These are phyloP conservation scores for Telmatochromis sp. DNA, from an alignment of 2,113 vertebrate species.

Conservation along the genomic window DNA sequence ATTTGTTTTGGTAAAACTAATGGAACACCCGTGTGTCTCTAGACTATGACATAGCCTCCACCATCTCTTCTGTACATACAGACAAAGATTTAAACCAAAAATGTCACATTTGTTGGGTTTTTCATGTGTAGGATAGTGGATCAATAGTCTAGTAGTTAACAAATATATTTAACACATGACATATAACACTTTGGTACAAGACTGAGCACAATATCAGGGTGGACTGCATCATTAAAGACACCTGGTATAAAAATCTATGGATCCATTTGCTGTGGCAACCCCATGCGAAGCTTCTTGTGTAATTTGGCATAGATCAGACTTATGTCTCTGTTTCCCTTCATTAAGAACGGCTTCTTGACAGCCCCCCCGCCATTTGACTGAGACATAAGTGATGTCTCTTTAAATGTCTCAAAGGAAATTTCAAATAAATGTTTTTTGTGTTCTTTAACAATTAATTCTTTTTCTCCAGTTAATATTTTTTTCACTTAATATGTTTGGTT, in stretches of 20 bases:
- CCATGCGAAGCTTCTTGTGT: neutral
- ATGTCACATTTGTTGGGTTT: neutral
- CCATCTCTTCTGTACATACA: neutral
- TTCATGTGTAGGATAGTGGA: neutral
- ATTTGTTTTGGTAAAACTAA: accelerated
- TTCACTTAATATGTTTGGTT: neutral
- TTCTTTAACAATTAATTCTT: accelerated
- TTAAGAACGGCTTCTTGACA: too few relatives aligned
- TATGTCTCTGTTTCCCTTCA: neutral
- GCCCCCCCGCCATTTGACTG: accelerated
- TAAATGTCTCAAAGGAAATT: neutral
- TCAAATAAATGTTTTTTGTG: neutral
- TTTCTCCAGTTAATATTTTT: neutral
- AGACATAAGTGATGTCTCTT: neutral
- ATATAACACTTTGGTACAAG: neutral
- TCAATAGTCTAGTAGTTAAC: neutral
- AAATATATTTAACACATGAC: neutral
- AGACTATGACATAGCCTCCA: neutral
- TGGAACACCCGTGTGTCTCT: accelerated
- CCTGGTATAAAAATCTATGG: neutral
- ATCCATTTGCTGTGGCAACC: neutral
- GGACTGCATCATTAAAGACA: neutral
- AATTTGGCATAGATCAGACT: accelerated
- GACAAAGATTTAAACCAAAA: neutral
- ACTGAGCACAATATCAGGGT: neutral